A percentile compares a stretch with the other conserved stretches of the same genome.
phyloP scores from a whole-genome alignment of 2,888 invertebrate species.

The Liposcelis brunnea region DNA sequence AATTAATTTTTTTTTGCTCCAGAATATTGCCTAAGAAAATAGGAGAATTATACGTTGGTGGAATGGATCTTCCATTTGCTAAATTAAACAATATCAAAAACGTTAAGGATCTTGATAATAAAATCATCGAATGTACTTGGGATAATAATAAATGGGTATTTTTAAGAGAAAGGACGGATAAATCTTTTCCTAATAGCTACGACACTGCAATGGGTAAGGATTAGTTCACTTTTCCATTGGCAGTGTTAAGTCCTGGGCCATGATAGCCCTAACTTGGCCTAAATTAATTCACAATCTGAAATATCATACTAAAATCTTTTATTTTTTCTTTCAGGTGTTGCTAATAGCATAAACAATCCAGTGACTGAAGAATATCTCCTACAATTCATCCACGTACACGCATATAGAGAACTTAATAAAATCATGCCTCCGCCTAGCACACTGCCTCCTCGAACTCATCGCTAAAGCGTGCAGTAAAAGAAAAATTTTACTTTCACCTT shows the following conservation, averaged over 20 bases:
- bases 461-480: no score
- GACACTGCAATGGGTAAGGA: slow-evolving; percentile 62
- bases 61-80: slow-evolving; percentile 45
- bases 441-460: slow-evolving; percentile 3
- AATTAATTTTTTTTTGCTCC: slow-evolving; percentile 18
- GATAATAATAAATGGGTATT: slow-evolving; percentile 74
- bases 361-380: slow-evolving; percentile 70
- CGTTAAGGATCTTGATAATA: slow-evolving; percentile 63
- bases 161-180: slow-evolving; percentile 92
- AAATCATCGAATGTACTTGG: slow-evolving; percentile 89
- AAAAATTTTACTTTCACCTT: no score
- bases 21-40: slow-evolving; percentile 49
- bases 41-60: slow-evolving; percentile 65
- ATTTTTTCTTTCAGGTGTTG: slow-evolving; percentile 47
- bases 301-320: slow-evolving; percentile 11
- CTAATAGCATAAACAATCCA: slow-evolving; percentile 62
- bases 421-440: slow-evolving; percentile 6
- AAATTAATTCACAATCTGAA: not conserved
- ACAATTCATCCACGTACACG: slow-evolving; percentile 46
- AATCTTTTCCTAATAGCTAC: slow-evolving; percentile 83
- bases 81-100: slow-evolving; percentile 63
- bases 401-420: slow-evolving; percentile 24
- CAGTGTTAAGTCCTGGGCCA: no score
- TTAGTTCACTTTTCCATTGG: no score
- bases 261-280: no score